These are phyloP conservation scores for Eupithecia tripunctaria DNA, from an alignment of 2,888 invertebrate genomes.

Conservation along the genomic window DNA sequence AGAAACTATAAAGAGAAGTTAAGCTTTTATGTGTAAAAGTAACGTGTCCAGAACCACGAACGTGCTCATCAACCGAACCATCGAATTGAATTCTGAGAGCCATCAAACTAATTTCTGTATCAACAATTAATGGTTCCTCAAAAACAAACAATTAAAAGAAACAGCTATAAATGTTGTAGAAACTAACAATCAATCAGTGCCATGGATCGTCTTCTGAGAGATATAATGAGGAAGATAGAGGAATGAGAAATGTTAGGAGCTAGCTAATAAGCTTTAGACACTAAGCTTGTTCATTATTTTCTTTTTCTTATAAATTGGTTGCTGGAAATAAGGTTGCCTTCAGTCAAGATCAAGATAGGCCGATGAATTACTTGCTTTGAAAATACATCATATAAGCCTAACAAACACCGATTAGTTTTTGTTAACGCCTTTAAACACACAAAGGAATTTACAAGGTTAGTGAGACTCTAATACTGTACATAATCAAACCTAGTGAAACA, in stretches of 20 bases:
- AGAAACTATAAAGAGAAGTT: background rate
- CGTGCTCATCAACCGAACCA: background rate
- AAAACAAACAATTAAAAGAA: constrained; percentile 45
- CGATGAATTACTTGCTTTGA: background rate
- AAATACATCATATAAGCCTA: background rate
- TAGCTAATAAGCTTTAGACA: background rate
- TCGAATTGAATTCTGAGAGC: background rate
- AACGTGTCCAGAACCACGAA: background rate
- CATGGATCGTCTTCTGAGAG: constrained; percentile 37
- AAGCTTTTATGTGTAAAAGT: background rate
- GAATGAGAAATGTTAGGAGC: constrained; percentile 4
- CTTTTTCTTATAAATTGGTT: background rate
- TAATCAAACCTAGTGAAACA: too few relatives aligned
- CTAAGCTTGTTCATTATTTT: background rate
- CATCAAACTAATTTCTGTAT: constrained; percentile 34
- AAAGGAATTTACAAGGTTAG: too few relatives aligned
- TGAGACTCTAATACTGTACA: too few relatives aligned
- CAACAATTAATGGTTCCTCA: constrained; percentile 35
- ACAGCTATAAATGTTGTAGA: constrained; percentile 48
- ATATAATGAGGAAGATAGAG: constrained; percentile 6
- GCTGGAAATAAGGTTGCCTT: background rate
- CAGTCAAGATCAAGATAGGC: background rate
- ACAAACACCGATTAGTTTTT: background rate
- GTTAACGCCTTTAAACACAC: background rate
- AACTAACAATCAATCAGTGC: constrained; percentile 70